Conservation (phyloP, 2,888 invertebrate genomes). For the Halictus quadricinctus region DNA sequence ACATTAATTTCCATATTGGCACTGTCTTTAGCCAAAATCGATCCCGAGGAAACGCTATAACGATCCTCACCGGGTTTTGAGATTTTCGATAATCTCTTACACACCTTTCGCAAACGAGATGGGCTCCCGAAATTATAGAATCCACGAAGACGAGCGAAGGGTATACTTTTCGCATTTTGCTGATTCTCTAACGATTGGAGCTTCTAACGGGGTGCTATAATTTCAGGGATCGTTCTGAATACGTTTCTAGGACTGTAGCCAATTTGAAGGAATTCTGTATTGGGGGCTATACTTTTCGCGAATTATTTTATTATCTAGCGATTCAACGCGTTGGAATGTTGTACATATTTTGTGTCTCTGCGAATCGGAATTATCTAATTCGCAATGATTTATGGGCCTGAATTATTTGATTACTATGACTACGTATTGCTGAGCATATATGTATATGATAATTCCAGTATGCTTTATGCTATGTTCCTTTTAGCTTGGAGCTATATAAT, state of each 20-base stretch:
- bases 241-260: not conserved
- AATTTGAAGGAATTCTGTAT: not conserved
- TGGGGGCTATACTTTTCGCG: conserved; percentile 4
- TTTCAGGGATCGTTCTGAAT: not conserved
- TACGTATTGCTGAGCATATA: too few relatives aligned
- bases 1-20: conserved; percentile 44
- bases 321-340: not conserved
- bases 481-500: not conserved
- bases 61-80: not conserved
- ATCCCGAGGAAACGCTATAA: not conserved
- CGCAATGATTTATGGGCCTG: not conserved
- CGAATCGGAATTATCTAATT: not conserved
- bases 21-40: not conserved
- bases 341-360: not conserved
- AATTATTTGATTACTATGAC: not conserved
- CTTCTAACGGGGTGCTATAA: not conserved
- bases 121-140: not conserved
- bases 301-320: conserved; percentile 20
- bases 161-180: conserved; percentile 23
- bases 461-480: not conserved
- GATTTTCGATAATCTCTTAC: conserved; percentile 28
- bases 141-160: not conserved
- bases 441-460: not conserved
- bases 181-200: conserved; percentile 26
- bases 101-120: not conserved